Evolutionary conservation across 2,113 vertebrate genomes (phyloP).

Genomic region (Oryzias celebensis): DNA sequence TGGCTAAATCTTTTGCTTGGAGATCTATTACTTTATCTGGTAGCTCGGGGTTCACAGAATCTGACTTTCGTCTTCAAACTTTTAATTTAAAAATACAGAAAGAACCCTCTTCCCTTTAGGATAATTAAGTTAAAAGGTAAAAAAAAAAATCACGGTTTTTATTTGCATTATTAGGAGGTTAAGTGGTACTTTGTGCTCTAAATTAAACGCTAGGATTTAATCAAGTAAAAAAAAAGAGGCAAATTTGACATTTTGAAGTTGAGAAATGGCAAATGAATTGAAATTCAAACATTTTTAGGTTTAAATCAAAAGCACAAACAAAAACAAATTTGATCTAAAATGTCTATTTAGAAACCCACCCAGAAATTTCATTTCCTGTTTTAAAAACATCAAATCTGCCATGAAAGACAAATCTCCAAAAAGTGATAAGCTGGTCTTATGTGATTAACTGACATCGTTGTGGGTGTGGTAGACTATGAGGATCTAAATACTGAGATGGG

Average conservation of each 20-base stretch:
- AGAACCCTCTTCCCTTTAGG: not conserved
- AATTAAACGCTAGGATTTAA: too few species aligned
- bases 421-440: not conserved
- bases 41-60: not conserved
- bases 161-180: too few species aligned
- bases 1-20: not conserved
- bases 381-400: not conserved
- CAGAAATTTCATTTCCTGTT: not conserved
- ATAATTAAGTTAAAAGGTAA: not conserved
- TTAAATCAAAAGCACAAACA: too few species aligned
- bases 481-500: not conserved
- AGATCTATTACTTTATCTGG: conserved; percentile 4
- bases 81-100: not conserved
- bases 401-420: not conserved
- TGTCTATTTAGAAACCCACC: too few species aligned
- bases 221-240: too few species aligned
- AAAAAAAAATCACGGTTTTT: too few species aligned
- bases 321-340: too few species aligned
- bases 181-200: too few species aligned
- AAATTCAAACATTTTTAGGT: too few species aligned
- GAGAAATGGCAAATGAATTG: too few species aligned
- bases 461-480: not conserved
- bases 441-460: not conserved
- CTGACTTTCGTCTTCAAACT: not conserved
- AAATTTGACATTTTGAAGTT: too few species aligned